Base-by-base conservation (phyloP, 2,113 vertebrate species). In the Amphiprion percula region DNA sequence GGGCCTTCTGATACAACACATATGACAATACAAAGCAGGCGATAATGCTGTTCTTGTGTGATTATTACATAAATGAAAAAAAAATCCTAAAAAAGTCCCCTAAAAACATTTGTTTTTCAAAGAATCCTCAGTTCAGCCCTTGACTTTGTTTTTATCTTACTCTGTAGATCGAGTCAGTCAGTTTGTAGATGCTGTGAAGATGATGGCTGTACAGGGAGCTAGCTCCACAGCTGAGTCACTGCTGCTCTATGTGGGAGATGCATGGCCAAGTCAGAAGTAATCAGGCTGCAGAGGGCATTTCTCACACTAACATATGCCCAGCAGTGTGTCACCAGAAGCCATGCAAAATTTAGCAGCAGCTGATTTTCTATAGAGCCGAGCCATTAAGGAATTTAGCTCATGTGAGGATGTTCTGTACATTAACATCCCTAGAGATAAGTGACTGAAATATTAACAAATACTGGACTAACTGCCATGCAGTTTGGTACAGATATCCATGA, bases 161-260 rank as follows among this genome's bases (percentile, higher is more conserved):
- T 60, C 60, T 37, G 55, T 50, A 59, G 8, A 26, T 9, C 46
- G 2, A 2, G 24, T 3, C 47, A 54, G 44, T 47, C 16, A 21
- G 21, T 37, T 59, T 69, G 47, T n/a, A 55, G 41, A 68, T 64
- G 63, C 24, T 74, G 14, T 39, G 30, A 44, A 64, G 37, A 59
- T 60, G 33, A 47, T 28, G 54, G 52, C 49, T 73, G 26, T 16
- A 79, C 2, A 5, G n/a, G 23, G 23, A 65, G 41, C 24, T 64
- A 69, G 47, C 26, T 69, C 39, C 58, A 39, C 6, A 16, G 49
- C 67, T 68, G 67, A 83, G 58, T 72, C 56, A 76, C 53, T 10
- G 59, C 26, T 54, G 65, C 76, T 64, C 41, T 61, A 54, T 66
- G 66, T 61, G 60, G 49, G 66, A 76, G 61, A 70, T 71, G 17